Conservation (phyloP, 2,888 invertebrate species). For the Idaea biselata region DNA sequence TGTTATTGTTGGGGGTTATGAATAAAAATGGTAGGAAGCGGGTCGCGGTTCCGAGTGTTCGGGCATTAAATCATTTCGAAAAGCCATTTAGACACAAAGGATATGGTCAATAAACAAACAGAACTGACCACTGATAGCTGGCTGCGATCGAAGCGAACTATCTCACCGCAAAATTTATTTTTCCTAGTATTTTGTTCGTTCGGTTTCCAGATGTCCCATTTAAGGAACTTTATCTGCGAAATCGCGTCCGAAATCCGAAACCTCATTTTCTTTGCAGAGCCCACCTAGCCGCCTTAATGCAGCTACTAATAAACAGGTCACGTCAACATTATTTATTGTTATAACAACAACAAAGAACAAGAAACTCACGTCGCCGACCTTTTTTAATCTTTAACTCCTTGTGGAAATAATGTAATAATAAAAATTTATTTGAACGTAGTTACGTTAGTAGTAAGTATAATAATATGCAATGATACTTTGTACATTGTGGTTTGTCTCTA, state of each 20-base stretch:
- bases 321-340: conserved; percentile 76
- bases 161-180: conserved; percentile 52
- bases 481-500: background rate
- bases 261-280: conserved; percentile 51
- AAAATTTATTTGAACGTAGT: conserved; percentile 11
- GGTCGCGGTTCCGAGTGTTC: conserved; percentile 43
- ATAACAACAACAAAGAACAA: conserved; percentile 65
- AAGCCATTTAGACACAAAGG: conserved; percentile 67
- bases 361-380: conserved; percentile 52
- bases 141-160: conserved; percentile 49
- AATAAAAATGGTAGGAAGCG: conserved; percentile 53
- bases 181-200: conserved; percentile 42
- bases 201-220: conserved; percentile 48
- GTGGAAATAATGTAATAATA: conserved; percentile 33
- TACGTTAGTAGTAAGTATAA: conserved; percentile 2
- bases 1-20: conserved; percentile 47
- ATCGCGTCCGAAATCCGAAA: conserved; percentile 51
- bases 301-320: conserved; percentile 74
- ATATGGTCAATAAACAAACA: conserved; percentile 73
- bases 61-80: conserved; percentile 61
- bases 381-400: conserved; percentile 53
- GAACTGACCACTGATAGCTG: conserved; percentile 52
- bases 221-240: conserved; percentile 47
- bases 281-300: conserved; percentile 58
- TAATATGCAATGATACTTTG: background rate